phyloP scores from a whole-genome alignment of 2,113 vertebrate species.

The Leptodactylus fuscus region DNA sequence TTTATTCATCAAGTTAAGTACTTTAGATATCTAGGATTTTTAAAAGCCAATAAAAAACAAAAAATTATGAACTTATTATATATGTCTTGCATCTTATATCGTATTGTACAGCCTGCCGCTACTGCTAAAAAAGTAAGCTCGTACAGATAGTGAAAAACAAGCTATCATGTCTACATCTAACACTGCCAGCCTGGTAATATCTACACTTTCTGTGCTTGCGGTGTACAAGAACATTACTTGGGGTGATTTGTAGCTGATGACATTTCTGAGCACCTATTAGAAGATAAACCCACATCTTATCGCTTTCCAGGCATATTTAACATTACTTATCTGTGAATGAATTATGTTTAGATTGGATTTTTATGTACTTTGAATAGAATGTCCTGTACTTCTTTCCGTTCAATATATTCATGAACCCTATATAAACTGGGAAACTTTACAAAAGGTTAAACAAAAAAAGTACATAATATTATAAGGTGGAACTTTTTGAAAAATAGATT shows the following conservation, averaged over 20 bases:
- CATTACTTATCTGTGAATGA: neutral
- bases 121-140: slow-evolving; percentile 39
- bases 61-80: neutral
- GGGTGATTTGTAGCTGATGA: slow-evolving; percentile 45
- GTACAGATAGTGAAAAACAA: slow-evolving; percentile 48
- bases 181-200: slow-evolving; percentile 28
- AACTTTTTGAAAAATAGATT: no score
- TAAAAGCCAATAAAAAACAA: neutral
- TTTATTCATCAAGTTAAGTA: neutral
- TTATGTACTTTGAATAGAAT: neutral
- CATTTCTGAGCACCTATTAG: slow-evolving; percentile 38
- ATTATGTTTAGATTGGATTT: neutral
- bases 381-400: neutral
- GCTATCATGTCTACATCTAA: slow-evolving; percentile 16
- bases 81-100: slow-evolving; percentile 31
- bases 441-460: no score
- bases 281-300: slow-evolving; percentile 21
- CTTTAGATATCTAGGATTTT: neutral
- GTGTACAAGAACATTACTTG: slow-evolving; percentile 5
- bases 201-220: slow-evolving; percentile 3
- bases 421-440: no score
- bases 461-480: no score
- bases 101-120: neutral
- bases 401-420: neutral
- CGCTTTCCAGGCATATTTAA: slow-evolving; percentile 21